Evolutionary conservation across 2,797 vertebrate species (phyloP).

Genomic region (Helostoma temminkii): DNA sequence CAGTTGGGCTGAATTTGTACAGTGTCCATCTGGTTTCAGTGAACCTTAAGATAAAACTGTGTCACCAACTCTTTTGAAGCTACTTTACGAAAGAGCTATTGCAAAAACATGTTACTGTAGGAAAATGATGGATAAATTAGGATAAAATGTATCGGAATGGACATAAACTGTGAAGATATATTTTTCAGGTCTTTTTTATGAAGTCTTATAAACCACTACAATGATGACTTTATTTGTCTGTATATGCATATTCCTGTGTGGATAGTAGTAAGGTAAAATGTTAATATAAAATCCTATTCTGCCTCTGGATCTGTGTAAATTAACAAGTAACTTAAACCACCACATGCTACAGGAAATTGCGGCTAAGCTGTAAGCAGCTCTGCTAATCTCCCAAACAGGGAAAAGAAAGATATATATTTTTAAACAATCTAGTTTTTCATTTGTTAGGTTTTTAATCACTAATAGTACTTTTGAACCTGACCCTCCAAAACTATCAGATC

Average conservation of each 20-base stretch:
- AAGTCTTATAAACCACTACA: constrained; percentile 3
- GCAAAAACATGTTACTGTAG: neutral
- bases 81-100: neutral
- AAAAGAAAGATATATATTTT: constrained; percentile 9
- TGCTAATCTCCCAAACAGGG: constrained; percentile 22
- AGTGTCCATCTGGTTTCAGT: neutral
- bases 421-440: constrained; percentile 20
- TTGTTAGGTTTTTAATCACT: constrained; percentile 13
- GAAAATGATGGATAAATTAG: neutral
- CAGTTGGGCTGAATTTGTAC: no score
- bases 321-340: constrained; percentile 50
- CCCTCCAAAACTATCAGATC: neutral
- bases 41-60: neutral
- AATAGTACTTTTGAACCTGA: constrained; percentile 14
- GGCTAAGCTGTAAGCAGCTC: constrained; percentile 25
- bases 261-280: constrained; percentile 24
- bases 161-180: neutral
- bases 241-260: constrained; percentile 14
- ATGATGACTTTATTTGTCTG: neutral
- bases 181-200: neutral
- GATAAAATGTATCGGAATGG: neutral
- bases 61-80: neutral
- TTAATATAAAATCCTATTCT: constrained; percentile 31
- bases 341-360: constrained; percentile 39
- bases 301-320: constrained; percentile 41